A percentile compares a stretch with the other conserved stretches of the same genome.
phyloP scores from a whole-genome alignment of 2,113 vertebrate species.

The Ciconia maguari region DNA sequence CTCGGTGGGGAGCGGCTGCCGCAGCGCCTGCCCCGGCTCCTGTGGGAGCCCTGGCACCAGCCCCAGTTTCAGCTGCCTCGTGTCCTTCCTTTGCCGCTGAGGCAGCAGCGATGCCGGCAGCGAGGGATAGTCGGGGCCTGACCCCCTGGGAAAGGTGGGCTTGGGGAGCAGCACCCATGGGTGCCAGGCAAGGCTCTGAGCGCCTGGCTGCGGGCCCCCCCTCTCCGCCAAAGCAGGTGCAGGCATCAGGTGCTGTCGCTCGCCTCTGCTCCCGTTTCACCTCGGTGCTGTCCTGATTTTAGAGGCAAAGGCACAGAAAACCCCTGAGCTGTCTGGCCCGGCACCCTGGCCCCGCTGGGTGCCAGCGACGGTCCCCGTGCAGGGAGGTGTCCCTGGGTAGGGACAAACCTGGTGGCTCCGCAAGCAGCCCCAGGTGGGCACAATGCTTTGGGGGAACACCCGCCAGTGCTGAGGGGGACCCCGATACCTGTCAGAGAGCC shows the following conservation, averaged over 20 bases:
- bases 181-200: neutral
- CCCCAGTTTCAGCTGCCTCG: neutral
- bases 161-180: neutral
- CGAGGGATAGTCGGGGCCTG: neutral
- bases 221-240: fast-evolving
- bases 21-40: fast-evolving
- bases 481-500: fast-evolving
- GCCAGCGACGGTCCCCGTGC: fast-evolving
- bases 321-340: neutral
- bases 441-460: neutral
- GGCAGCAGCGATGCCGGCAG: fast-evolving
- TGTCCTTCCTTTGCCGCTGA: neutral
- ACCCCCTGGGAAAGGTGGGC: too few species aligned
- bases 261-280: fast-evolving
- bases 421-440: neutral
- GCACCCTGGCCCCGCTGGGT: fast-evolving
- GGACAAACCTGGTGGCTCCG: neutral
- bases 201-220: fast-evolving
- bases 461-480: neutral
- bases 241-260: fast-evolving
- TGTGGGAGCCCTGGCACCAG: neutral
- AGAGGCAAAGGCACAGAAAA: neutral
- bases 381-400: neutral
- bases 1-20: neutral
- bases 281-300: neutral